Percentiles rank a stretch among this genome's conserved stretches.
Evolutionary conservation across 2,888 invertebrate genomes (phyloP).

Genomic region (Candidula unifasciata): DNA sequence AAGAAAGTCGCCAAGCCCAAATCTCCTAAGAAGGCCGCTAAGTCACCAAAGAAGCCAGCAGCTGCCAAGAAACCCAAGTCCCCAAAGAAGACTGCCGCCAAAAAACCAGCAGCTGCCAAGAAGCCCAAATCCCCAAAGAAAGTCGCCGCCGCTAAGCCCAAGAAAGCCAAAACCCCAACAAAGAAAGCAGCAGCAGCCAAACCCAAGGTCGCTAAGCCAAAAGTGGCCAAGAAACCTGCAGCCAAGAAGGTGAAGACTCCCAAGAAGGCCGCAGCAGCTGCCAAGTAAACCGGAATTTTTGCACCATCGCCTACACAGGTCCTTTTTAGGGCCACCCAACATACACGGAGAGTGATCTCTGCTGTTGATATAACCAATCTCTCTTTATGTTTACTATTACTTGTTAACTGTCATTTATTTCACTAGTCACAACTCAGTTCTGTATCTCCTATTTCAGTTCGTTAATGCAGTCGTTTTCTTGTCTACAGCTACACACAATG

Average conservation of each 20-base stretch:
- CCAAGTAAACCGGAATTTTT: neutral
- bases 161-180: conserved; percentile 27
- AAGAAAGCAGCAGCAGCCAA: conserved; percentile 1
- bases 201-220: too few species aligned
- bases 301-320: neutral
- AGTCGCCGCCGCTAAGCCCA: conserved; percentile 8
- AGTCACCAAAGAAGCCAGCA: conserved; percentile 43
- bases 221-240: conserved; percentile 19
- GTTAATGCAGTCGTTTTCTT: too few species aligned
- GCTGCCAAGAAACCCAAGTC: conserved; percentile 45
- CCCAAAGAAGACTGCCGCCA: conserved; percentile 21
- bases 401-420: too few species aligned
- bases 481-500: too few species aligned
- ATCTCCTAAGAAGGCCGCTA: conserved; percentile 43
- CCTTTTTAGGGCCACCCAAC: conserved; percentile 25
- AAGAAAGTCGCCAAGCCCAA: conserved; percentile 49
- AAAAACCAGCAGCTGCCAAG: conserved; percentile 16
- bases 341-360: too few species aligned
- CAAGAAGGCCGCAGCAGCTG: conserved; percentile 12
- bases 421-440: too few species aligned
- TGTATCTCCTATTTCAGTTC: too few species aligned
- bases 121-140: conserved; percentile 12
- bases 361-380: too few species aligned
- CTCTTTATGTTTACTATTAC: too few species aligned
- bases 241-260: conserved; percentile 36